Conservation (phyloP, 2,888 invertebrate genomes). For the Eristalinus aeneus region DNA sequence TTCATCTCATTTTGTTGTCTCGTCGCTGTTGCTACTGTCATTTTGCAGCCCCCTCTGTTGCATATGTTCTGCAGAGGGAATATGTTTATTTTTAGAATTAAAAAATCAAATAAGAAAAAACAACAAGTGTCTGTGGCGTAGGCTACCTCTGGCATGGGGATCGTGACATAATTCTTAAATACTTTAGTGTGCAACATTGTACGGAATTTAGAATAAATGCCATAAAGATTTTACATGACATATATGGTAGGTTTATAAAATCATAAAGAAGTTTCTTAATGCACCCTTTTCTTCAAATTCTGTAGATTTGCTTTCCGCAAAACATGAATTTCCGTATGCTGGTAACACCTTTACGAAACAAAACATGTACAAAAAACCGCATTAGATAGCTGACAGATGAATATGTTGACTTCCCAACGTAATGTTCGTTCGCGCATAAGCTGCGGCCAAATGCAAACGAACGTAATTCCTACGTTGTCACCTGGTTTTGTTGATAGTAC, state of each 20-base stretch:
- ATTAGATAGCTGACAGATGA: slow-evolving; percentile 19
- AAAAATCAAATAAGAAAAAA: slow-evolving; percentile 36
- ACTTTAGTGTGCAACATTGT: no score
- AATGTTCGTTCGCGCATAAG: neutral
- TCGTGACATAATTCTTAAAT: neutral
- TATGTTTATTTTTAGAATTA: slow-evolving; percentile 57
- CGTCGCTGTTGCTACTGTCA: slow-evolving; percentile 11
- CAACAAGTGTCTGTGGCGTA: slow-evolving; percentile 55
- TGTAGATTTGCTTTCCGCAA: neutral
- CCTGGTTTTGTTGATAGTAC: slow-evolving; percentile 60
- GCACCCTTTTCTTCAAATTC: no score
- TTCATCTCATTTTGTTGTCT: slow-evolving; percentile 3
- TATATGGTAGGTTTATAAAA: no score
- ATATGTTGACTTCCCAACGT: slow-evolving; percentile 32
- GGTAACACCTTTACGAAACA: neutral
- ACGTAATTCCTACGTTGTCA: slow-evolving; percentile 31
- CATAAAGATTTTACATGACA: no score
- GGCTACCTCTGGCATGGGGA: neutral
- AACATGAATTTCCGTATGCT: neutral
- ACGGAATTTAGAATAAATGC: no score
- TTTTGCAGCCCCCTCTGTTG: neutral
- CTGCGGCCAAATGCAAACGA: neutral
- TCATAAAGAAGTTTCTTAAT: no score
- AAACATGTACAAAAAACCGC: neutral
- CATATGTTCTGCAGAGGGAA: neutral